Evolutionary conservation across 2,113 vertebrate species (phyloP), one percentile per base, ranked within the genome.

Genomic region (Hipposideros armiger): DNA sequence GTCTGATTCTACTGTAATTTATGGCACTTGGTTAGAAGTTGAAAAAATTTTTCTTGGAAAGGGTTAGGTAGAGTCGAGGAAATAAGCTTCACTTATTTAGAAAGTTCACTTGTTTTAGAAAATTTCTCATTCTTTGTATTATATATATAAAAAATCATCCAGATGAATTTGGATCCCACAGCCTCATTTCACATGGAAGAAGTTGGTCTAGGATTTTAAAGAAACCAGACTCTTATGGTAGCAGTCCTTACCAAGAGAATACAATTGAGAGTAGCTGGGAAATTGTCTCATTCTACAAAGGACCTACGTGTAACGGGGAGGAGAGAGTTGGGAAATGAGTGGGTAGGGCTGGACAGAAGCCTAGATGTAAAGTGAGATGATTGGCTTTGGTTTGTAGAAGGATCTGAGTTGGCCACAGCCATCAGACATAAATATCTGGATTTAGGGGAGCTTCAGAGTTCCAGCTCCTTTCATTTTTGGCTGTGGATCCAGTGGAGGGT

Each of bases 21-120:
- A 50, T 69, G 73, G 67, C 16, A 69, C 13, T 85, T 76, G 47
- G 32, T 78, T 95, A 82, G 90, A 94, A 92, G 58, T 32, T 92
- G 62, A 94, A 95, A 87, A 28, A n/a, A 30, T 42, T 97, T 95
- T 85, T 73, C n/a, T 93, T 91, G 22, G 69, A 77, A 70, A 77
- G 73, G 40, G 11, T 80, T 92, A 40, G 72, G 54, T 89, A 73
- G 85, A 90, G 47, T 78, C 64, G 74, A 96, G 87, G 60, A 95
- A 91, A 83, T 73, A 83, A 89, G 28, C 52, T 78, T 93, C 36
- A 93, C 47, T 74, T 95, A 32, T 47, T 91, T 96, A 80, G 77
- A 84, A 95, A 89, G 22, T 58, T 95, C 60, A 58, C 10, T 94
- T 94, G 32, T 91, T 92, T 88, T 77, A 84, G 45, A 90, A 36